Evolutionary conservation across 2,113 vertebrate species (phyloP).

Genomic region (Chrysochloris asiatica): DNA sequence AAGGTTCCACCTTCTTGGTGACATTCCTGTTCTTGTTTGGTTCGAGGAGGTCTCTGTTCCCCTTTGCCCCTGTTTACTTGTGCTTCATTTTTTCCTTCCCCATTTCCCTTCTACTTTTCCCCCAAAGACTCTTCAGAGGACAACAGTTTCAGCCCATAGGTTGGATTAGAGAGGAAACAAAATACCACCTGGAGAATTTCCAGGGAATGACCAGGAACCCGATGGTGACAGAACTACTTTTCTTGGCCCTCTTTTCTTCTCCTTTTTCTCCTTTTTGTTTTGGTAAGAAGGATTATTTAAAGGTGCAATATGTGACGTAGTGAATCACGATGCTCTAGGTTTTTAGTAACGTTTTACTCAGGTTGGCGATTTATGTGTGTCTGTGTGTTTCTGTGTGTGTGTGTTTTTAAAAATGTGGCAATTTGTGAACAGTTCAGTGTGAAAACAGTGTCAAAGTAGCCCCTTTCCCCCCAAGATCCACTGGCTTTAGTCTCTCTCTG

Average conservation of each 20-base stretch:
- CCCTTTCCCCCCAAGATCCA: slow-evolving; percentile 67
- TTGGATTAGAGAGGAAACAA: slow-evolving; percentile 66
- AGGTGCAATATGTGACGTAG: slow-evolving; percentile 89
- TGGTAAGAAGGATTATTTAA: slow-evolving; percentile 87
- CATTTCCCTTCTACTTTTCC: neutral
- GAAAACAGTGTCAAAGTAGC: slow-evolving; percentile 76
- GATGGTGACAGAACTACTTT: slow-evolving; percentile 30
- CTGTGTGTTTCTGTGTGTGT: slow-evolving; percentile 68
- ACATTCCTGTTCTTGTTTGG: slow-evolving; percentile 80
- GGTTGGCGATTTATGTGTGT: slow-evolving; percentile 85
- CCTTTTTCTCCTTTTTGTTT: slow-evolving; percentile 77
- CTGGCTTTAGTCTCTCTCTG: slow-evolving; percentile 82
- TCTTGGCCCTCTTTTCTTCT: slow-evolving; percentile 46
- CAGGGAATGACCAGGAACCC: slow-evolving; percentile 53
- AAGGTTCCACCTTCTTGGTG: slow-evolving; percentile 75
- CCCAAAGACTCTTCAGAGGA: slow-evolving; percentile 54
- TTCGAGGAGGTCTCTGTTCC: slow-evolving; percentile 68
- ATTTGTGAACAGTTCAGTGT: slow-evolving; percentile 82
- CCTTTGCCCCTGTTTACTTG: neutral
- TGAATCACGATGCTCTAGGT: slow-evolving; percentile 86
- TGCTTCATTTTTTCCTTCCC: neutral
- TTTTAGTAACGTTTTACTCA: slow-evolving; percentile 87
- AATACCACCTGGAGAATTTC: slow-evolving; percentile 37
- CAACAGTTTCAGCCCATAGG: slow-evolving; percentile 33
- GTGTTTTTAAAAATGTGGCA: slow-evolving; percentile 78